Evolutionary conservation across 2,888 invertebrate species (phyloP), one percentile per base, ranked within the genome.

Genomic region (Homarus gammarus): DNA sequence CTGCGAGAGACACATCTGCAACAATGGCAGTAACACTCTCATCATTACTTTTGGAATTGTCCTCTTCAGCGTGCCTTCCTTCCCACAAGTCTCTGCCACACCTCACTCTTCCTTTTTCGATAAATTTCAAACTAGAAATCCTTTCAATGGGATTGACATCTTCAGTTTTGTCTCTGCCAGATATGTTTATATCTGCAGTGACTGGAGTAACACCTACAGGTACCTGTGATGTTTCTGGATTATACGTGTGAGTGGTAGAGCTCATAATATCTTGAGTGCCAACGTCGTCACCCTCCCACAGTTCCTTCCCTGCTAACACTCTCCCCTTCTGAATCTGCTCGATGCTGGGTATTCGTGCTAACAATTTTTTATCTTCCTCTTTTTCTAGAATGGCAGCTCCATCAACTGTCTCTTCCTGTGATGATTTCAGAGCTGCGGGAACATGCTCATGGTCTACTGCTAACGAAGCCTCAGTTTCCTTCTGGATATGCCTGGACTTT

Each of bases 101-200:
- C 51, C 49, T 49, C 15, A 75, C 78, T 31, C 3, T 68, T 31
- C 78, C 78, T 27, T 68, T 78, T 40, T 64, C 85, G 64, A 78
- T 61, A 3, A 5, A 49, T 33, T 68, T 51, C 40, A 44, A n/a
- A 27, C n/a, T 70, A 33, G 85, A 68, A 40, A 27, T 27, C 64
- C 27, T 64, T 12, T 64, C 27, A 12, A n/a, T 27, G 27, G 64
- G 27, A 0, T 64, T 8, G 1, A 12, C 6, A 6, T 27, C 6
- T 64, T 64, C 27, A 27, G 31, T 2, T 1, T 6, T n/a, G 64
- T 64, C 64, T 27, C 27, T 6, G 2, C 27, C 8, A 2, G 0
- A n/a, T n/a, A 27, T 5, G 3, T 27, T 6, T 64, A 8, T 27
- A 27, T 31, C 27, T 27, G 64, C 6, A 22, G 3, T 22, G 3